Evolutionary conservation across 1,140 invertebrate species (phyloP), one percentile per base, ranked within the genome.

Genomic region (Drosophila lini): DNA sequence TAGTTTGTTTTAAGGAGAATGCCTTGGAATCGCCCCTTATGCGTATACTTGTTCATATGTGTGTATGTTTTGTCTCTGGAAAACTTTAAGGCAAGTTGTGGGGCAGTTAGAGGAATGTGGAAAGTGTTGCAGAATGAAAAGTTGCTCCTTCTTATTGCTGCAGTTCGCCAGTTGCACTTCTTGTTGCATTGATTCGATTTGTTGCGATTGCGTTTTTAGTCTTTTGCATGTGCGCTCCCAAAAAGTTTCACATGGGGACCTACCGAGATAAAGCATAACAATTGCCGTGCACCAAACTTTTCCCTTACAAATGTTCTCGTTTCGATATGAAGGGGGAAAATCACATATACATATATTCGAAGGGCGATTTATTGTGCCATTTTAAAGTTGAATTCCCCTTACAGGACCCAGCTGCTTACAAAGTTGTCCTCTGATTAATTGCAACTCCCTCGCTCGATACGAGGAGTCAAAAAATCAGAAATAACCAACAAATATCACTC

Each of bases 151-250:
- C 73, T 65, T 75, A 40, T 16, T 44, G 41, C 52, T 38, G 55
- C 53, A 59, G 38, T 67, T 74, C 32, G 16, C 41, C 57, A 48
- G 63, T 69, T 78, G 31, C 57, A 48, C 55, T 78, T 77, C 71
- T 82, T 88, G 79, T 83, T 86, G 84, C 83, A 80, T 67, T 89
- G 83, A 88, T 88, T 88, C 83, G 83, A 88, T 88, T 88, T 88
- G 84, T 89, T 89, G 77, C 83, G 80, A 88, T 89, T 88, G 84
- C 83, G 80, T 89, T 88, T 86, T 88, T 80, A 83, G 83, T 84
- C 76, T 89, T 88, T 88, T 88, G 83, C 83, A 88, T 88, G 83
- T 86, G 83, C 74, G 70, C 83, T 67, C 67, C 64, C 83, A 88
- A 76, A 67, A 77, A 67, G 22, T 52, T 77, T 19, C 48, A 40